Percentiles rank a stretch among this genome's conserved stretches.
Conservation (phyloP, 1,140 invertebrate species). For the Aphelenchoides besseyi region DNA sequence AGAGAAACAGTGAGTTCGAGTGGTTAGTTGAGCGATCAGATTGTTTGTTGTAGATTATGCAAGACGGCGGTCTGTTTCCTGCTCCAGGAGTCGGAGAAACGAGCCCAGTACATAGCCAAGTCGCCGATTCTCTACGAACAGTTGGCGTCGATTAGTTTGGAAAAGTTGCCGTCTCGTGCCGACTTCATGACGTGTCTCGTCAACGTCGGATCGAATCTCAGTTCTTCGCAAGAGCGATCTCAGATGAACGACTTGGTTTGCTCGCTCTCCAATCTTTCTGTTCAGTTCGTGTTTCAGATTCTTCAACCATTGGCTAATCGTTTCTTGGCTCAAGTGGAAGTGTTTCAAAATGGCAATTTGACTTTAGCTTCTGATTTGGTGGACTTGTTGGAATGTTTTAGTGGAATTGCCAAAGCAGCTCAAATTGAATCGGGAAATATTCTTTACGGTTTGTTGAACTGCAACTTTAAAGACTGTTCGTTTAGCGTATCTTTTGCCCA, state of each 20-base stretch:
- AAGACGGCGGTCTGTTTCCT: constrained; percentile 16
- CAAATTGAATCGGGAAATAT: constrained; percentile 18
- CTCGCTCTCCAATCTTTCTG: neutral
- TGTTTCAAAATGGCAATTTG: neutral
- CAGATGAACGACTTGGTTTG: constrained; percentile 12
- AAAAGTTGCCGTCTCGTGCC: neutral
- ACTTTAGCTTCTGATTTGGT: constrained; percentile 6
- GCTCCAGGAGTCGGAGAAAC: constrained; percentile 18
- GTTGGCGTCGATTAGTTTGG: constrained; percentile 13
- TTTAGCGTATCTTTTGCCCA: constrained; percentile 14
- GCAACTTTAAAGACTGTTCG: neutral
- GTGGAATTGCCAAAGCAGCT: constrained; percentile 20
- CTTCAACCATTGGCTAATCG: constrained; percentile 18
- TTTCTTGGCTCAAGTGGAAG: neutral
- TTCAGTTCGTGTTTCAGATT: too few relatives aligned
- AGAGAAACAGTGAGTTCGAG: constrained; percentile 11
- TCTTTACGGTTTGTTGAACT: neutral
- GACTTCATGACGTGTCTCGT: constrained; percentile 21
- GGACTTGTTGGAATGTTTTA: constrained; percentile 17
- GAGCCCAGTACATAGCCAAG: constrained; percentile 15
- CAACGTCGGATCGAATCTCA: constrained; percentile 12
- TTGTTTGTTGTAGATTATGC: constrained; percentile 5
- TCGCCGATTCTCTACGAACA: constrained; percentile 11
- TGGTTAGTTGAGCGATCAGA: neutral
- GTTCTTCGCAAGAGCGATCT: neutral